These are phyloP conservation scores for Limnephilus marmoratus DNA, from an alignment of 2,888 invertebrate genomes.

Conservation along the genomic window DNA sequence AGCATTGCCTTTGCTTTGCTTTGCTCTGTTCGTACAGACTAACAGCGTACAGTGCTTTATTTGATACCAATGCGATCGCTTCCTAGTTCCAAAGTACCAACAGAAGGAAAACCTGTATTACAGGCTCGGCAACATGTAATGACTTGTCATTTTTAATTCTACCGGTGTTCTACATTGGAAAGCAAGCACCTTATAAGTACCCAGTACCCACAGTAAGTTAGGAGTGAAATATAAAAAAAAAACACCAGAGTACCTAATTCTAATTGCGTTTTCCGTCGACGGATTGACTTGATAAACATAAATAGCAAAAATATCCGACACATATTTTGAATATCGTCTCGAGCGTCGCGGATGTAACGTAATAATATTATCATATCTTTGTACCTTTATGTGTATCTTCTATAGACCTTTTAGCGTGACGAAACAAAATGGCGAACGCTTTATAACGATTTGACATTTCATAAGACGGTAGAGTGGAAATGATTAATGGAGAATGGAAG, in stretches of 20 bases:
- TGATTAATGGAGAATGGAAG: slow-evolving; percentile 55
- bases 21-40: background rate
- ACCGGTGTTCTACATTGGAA: slow-evolving; percentile 56
- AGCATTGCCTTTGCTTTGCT: background rate
- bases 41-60: slow-evolving; percentile 9
- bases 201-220: background rate
- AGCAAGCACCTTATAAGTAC: slow-evolving; percentile 18
- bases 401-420: slow-evolving; percentile 35
- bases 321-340: slow-evolving; percentile 5
- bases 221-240: background rate
- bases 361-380: background rate
- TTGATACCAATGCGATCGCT: slow-evolving; percentile 43
- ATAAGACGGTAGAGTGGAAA: slow-evolving; percentile 43
- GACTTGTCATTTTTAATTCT: slow-evolving; percentile 62
- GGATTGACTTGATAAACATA: background rate
- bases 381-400: background rate
- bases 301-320: background rate
- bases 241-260: background rate
- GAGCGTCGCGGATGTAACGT: background rate
- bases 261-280: background rate
- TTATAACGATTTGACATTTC: slow-evolving; percentile 59
- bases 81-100: slow-evolving; percentile 54
- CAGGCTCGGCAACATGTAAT: slow-evolving; percentile 58
- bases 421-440: slow-evolving; percentile 48
- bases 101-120: slow-evolving; percentile 55